phyloP scores from a whole-genome alignment of 2,797 vertebrate species.

The Acanthornis magna region DNA sequence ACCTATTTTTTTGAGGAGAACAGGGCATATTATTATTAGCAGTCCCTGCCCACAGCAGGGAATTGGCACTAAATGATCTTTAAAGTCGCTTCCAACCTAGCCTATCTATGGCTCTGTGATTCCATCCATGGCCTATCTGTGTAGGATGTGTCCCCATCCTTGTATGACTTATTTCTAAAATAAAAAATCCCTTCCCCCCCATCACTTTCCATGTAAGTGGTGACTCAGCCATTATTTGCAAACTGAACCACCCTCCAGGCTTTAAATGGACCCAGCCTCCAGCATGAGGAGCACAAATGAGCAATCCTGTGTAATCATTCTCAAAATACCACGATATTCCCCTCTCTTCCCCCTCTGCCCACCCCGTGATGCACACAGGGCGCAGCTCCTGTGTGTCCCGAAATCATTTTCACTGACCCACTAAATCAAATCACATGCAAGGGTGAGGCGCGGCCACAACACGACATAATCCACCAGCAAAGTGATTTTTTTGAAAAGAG shows the following conservation, averaged over 20 bases:
- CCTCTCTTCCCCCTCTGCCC: not conserved
- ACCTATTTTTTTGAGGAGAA: not conserved
- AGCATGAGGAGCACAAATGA: not conserved
- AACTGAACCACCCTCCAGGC: not conserved
- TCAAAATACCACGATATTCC: not conserved
- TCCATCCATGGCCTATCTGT: not conserved
- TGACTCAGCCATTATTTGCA: not conserved
- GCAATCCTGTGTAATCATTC: not conserved
- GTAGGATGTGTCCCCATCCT: not conserved
- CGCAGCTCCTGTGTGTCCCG: not conserved
- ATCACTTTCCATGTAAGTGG: not conserved
- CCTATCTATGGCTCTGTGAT: not conserved
- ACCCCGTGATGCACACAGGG: not conserved
- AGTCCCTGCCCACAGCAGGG: not conserved
- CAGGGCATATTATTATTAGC: not conserved
- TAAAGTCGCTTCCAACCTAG: not conserved
- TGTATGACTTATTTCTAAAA: not conserved
- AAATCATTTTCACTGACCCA: constrained; percentile 4
- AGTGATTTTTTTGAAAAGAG: constrained; percentile 10
- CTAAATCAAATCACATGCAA: constrained; percentile 45
- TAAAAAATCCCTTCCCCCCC: not conserved
- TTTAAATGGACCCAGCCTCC: not conserved
- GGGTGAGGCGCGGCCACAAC: not conserved
- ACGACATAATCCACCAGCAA: not conserved
- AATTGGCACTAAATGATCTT: not conserved